Evolutionary conservation across 64 coral and sea anemone species (phyloP).

Genomic region (Porites lutea): DNA sequence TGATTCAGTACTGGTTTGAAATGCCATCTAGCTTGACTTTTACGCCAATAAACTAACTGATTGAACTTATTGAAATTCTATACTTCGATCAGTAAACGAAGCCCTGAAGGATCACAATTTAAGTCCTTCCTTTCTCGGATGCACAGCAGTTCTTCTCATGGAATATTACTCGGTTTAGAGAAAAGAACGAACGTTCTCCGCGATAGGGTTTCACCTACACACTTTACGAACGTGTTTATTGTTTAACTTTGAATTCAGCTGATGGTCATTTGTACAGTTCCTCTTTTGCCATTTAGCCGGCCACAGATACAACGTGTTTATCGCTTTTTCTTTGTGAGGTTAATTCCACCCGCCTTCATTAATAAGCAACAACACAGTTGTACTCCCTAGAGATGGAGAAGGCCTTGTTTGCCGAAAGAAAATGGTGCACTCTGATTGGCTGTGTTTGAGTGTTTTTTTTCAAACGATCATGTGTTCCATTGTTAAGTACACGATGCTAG

Average conservation of each 20-base stretch:
- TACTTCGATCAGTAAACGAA: neutral
- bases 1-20: neutral
- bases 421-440: neutral
- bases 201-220: too few species aligned
- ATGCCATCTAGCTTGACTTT: neutral
- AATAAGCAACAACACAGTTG: constrained; percentile 25
- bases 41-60: neutral
- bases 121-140: too few species aligned
- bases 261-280: constrained; percentile 44
- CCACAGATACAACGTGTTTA: constrained; percentile 51
- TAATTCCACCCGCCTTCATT: constrained; percentile 23
- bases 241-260: constrained; percentile 21
- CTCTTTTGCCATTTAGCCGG: constrained; percentile 28
- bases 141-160: neutral
- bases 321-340: constrained; percentile 16
- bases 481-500: constrained; percentile 28
- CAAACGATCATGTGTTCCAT: constrained; percentile 55
- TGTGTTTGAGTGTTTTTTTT: constrained; percentile 9
- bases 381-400: constrained; percentile 49
- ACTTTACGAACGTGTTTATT: constrained; percentile 28
- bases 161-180: neutral
- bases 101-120: too few species aligned
- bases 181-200: too few species aligned
- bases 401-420: constrained; percentile 32
- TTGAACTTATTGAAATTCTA: neutral